A percentile compares a stretch with the other conserved stretches of the same genome.
These are phyloP conservation scores for Acestrorhynchus altus DNA, from an alignment of 2,797 vertebrate species.

Conservation along the genomic window DNA sequence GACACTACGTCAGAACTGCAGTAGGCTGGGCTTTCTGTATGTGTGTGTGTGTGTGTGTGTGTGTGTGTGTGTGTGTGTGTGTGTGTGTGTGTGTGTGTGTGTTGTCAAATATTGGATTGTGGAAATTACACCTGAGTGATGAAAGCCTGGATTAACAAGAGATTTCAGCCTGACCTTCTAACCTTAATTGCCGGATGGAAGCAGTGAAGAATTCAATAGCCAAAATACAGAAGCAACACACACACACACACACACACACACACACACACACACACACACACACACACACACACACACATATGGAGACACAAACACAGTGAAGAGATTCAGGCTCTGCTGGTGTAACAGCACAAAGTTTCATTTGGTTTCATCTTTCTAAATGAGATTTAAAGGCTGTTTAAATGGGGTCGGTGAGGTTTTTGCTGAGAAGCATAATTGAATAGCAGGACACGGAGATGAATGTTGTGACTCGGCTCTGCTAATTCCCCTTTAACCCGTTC, in stretches of 20 bases:
- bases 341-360: conserved; percentile 7
- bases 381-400: conserved; percentile 4
- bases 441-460: not conserved
- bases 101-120: conserved; percentile 27
- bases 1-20: not conserved
- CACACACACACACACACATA: not conserved
- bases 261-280: not conserved
- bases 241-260: not conserved
- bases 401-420: conserved; percentile 1
- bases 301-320: not conserved
- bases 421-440: not conserved
- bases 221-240: not conserved
- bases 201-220: conserved; percentile 2
- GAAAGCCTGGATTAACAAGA: conserved; percentile 18
- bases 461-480: not conserved
- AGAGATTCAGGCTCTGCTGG: not conserved
- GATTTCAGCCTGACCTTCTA: conserved; percentile 37
- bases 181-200: conserved; percentile 20
- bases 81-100: not conserved
- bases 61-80: conserved; percentile 22
- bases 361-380: conserved; percentile 9
- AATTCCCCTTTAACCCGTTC: conserved; percentile 16
- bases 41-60: not conserved
- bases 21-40: not conserved
- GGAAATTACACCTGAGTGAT: conserved; percentile 18